A percentile compares a stretch with the other conserved stretches of the same genome.
phyloP scores from a whole-genome alignment of 2,797 vertebrate genomes.

The Forpus xanthops region DNA sequence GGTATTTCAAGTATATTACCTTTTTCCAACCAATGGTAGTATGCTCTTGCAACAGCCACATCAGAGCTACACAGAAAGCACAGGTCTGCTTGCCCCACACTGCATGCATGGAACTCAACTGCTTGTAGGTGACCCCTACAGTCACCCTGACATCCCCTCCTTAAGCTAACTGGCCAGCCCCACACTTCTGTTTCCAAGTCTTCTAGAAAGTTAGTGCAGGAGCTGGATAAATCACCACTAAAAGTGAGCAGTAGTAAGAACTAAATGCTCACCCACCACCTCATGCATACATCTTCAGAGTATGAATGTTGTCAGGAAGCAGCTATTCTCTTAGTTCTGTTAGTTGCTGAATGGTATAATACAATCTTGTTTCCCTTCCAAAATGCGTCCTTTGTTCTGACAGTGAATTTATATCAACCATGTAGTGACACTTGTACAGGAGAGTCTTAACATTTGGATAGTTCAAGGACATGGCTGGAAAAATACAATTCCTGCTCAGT shows the following conservation, averaged over 20 bases:
- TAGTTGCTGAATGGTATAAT: background rate
- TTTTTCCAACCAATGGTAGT: background rate
- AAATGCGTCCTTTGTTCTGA: slow-evolving; percentile 27
- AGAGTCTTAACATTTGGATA: background rate
- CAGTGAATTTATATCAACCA: slow-evolving; percentile 14
- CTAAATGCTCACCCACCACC: slow-evolving; percentile 19
- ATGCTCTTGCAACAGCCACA: background rate
- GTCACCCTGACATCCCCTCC: background rate
- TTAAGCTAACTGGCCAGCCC: background rate
- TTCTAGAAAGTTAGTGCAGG: background rate
- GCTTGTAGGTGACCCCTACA: background rate
- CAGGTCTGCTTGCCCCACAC: background rate
- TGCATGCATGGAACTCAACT: background rate
- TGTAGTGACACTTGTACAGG: background rate
- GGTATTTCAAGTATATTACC: background rate
- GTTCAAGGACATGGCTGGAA: background rate
- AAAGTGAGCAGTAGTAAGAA: background rate
- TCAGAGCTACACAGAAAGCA: background rate
- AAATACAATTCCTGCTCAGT: slow-evolving; percentile 26
- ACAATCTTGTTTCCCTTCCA: slow-evolving; percentile 21
- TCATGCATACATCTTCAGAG: background rate
- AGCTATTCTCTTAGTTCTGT: background rate
- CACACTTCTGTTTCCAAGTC: background rate
- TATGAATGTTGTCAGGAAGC: slow-evolving; percentile 38
- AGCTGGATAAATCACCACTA: background rate